These are phyloP conservation scores for Buceros bicornis DNA, from an alignment of 2,797 vertebrate genomes.

Conservation along the genomic window DNA sequence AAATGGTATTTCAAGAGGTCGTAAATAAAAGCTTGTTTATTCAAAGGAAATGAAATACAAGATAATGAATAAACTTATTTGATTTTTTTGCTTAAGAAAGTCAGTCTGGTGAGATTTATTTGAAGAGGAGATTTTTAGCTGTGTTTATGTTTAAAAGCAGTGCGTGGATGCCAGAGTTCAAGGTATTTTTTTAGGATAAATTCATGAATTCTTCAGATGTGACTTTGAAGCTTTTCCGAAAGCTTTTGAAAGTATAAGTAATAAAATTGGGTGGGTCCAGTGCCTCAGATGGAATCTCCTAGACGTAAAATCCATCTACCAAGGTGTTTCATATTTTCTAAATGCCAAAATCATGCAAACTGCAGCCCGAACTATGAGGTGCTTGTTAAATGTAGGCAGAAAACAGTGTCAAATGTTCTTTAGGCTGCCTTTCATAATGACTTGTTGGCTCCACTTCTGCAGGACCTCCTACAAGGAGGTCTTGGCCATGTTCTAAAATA, in stretches of 20 bases:
- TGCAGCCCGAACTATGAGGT: conserved; percentile 40
- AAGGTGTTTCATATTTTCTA: conserved; percentile 75
- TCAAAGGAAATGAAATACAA: conserved; percentile 39
- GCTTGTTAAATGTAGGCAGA: conserved; percentile 60
- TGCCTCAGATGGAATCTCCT: conserved; percentile 67
- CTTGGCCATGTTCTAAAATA: conserved; percentile 59
- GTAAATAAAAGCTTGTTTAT: conserved; percentile 28
- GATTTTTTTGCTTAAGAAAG: conserved; percentile 40
- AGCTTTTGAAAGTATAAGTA: conserved; percentile 59
- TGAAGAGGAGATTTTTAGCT: conserved; percentile 10
- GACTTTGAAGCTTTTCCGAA: conserved; percentile 73
- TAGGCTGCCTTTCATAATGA: conserved; percentile 57
- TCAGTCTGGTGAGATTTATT: conserved; percentile 9
- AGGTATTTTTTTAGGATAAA: conserved; percentile 53
- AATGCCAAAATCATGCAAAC: conserved; percentile 61
- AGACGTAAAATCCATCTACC: conserved; percentile 65
- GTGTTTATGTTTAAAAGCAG: conserved; percentile 9
- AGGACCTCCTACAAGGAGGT: conserved; percentile 55
- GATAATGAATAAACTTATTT: conserved; percentile 5
- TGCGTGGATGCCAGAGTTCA: conserved; percentile 35
- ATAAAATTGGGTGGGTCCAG: conserved; percentile 70
- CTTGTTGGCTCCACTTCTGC: conserved; percentile 46
- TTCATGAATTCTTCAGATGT: conserved; percentile 45
- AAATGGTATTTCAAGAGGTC: neutral
- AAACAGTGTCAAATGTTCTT: conserved; percentile 69